Conservation (phyloP, 2,797 vertebrate genomes). For the Lutjanus argentimaculatus region DNA sequence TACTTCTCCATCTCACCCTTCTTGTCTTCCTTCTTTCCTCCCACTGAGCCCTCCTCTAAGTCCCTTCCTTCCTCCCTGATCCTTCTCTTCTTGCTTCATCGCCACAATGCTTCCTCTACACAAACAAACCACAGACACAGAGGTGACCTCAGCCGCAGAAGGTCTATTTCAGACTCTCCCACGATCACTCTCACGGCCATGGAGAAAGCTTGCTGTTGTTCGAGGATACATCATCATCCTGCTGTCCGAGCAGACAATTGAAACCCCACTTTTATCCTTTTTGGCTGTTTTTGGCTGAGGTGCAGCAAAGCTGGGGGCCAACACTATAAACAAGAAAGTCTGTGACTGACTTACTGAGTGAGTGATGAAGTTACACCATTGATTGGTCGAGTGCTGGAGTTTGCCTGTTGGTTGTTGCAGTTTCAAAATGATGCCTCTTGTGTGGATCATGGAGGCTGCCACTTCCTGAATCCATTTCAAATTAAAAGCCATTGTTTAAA, state of each 20-base stretch:
- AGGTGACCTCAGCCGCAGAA: conserved; percentile 69
- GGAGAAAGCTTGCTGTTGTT: conserved; percentile 22
- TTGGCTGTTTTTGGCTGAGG: neutral
- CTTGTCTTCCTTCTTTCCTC: conserved; percentile 73
- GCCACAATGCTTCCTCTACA: conserved; percentile 71
- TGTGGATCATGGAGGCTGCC: too few species aligned
- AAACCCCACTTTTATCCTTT: neutral
- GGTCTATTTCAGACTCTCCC: conserved; percentile 53
- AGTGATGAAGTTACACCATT: too few species aligned
- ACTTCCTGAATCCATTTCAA: too few species aligned
- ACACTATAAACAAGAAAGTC: too few species aligned
- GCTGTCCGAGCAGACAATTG: neutral
- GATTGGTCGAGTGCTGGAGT: too few species aligned
- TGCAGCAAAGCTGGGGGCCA: too few species aligned
- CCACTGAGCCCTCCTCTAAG: conserved; percentile 75
- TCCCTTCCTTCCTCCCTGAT: conserved; percentile 81
- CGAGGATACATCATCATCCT: conserved; percentile 12
- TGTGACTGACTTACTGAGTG: too few species aligned
- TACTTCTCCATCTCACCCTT: conserved; percentile 66
- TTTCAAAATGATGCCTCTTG: too few species aligned
- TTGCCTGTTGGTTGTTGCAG: too few species aligned
- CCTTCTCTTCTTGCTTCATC: conserved; percentile 74
- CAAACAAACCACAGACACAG: conserved; percentile 73
- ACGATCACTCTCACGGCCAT: conserved; percentile 27
- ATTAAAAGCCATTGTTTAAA: too few species aligned